Conservation (phyloP, 2,888 invertebrate genomes). For the Drosophila flavopinicola region DNA sequence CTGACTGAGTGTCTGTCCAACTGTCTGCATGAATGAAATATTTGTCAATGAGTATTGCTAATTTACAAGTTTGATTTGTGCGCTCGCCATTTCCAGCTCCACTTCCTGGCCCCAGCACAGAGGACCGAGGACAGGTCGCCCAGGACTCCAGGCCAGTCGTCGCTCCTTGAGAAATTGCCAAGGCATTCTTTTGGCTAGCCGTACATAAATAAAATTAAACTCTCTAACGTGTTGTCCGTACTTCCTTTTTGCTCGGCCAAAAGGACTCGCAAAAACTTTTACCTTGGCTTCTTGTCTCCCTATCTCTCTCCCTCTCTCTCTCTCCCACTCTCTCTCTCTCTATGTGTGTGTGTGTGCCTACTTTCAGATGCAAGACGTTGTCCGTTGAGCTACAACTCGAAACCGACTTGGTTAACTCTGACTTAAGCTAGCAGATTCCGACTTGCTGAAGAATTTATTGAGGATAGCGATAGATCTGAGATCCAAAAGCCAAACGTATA, state of each 20-base stretch:
- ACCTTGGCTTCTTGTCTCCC: neutral
- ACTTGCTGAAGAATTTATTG: slow-evolving; percentile 6
- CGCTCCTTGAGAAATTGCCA: slow-evolving; percentile 63
- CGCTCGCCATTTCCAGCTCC: slow-evolving; percentile 37
- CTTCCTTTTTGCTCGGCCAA: slow-evolving; percentile 5
- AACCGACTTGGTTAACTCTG: slow-evolving; percentile 2
- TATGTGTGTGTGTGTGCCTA: too few species aligned
- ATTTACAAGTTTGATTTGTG: slow-evolving; percentile 81
- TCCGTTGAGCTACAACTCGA: slow-evolving; percentile 2
- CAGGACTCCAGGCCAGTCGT: neutral
- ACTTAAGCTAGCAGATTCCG: neutral
- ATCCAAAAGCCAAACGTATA: too few species aligned
- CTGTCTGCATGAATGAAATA: slow-evolving; percentile 70
- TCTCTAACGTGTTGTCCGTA: slow-evolving; percentile 39
- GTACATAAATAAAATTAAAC: slow-evolving; percentile 70
- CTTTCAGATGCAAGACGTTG: slow-evolving; percentile 35
- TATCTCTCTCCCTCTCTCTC: too few species aligned
- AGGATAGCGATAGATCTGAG: neutral
- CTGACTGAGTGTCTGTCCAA: slow-evolving; percentile 14
- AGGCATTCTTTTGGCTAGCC: slow-evolving; percentile 73
- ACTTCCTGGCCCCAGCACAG: slow-evolving; percentile 29
- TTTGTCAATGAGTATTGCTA: slow-evolving; percentile 81
- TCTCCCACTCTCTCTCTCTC: neutral
- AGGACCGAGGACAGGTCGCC: neutral
- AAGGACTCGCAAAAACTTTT: slow-evolving; percentile 13